Base-by-base conservation (phyloP, 2,797 vertebrate species). In the Syngnathus acus region DNA sequence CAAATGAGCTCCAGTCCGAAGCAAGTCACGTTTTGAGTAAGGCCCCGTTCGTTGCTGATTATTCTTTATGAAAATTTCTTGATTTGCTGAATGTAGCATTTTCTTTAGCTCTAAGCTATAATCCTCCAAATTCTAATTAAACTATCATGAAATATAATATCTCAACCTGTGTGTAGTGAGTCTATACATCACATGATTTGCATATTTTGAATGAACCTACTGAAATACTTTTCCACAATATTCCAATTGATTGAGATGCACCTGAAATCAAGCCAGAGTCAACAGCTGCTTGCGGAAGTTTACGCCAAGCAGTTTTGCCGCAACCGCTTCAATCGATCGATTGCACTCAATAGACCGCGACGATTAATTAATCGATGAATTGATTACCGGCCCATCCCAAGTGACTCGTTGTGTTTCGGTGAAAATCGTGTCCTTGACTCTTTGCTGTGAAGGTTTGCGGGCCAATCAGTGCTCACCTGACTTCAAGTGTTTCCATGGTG, bases 401-500 rank as follows among this genome's bases (percentile, higher is more conserved):
- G 87, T 90, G 87, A 84, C 83, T 85, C 81, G 85, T 88, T 84
- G 88, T 89, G 87, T 89, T 86, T 74, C 57, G 72, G 87, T 89
- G 83, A 82, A 87, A 86, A 82, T 70, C 83, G 83, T 89, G 87
- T 89, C 86, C 72, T 88, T 89, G 88, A 90, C 89, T 84, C 80
- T 81, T 58, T 62, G 60, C 60, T 84, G 86, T 87, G 87, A 86
- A 80, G 73, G 76, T 82, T 82, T 69, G 78, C 39, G 65, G 71
- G 62, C 62, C 65, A 69, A 81, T 77, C 86, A 81, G 80, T 68
- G 80, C 82, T 88, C 84, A 78, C 73, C 81, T 80, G 84, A 82
- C 85, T 84, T 84, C 82, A 82, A 81, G 84, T 89, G 86, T 90
- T 88, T 87, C 65, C 86, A 90, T 82, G 76, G 87, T 89, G 87